Conservation (phyloP, 2,888 invertebrate genomes). For the Microdon myrmicae region DNA sequence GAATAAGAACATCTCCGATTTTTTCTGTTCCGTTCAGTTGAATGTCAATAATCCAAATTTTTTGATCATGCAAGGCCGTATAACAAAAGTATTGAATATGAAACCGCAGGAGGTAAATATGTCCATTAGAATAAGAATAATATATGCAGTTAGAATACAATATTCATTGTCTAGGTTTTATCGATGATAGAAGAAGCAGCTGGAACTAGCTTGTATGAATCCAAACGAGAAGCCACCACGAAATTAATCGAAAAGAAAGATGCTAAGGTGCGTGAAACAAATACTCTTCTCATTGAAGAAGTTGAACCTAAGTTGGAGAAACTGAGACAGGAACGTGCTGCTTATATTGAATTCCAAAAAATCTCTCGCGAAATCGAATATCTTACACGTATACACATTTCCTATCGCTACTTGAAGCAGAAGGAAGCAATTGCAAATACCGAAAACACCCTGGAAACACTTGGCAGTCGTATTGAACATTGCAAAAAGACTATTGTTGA, state of each 20-base stretch:
- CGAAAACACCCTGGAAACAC: conserved; percentile 69
- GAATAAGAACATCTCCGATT: conserved; percentile 89
- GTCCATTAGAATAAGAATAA: neutral
- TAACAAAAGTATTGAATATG: conserved; percentile 99
- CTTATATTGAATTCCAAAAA: conserved; percentile 89
- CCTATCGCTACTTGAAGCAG: conserved; percentile 67
- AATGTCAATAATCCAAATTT: conserved; percentile 99
- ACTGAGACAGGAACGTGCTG: conserved; percentile 83
- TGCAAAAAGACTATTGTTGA: conserved; percentile 70
- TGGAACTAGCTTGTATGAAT: conserved; percentile 96
- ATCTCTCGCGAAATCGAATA: conserved; percentile 86
- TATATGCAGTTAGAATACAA: neutral
- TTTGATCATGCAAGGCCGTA: conserved; percentile 98
- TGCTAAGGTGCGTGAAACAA: conserved; percentile 86
- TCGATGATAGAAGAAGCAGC: conserved; percentile 99
- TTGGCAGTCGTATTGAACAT: conserved; percentile 70
- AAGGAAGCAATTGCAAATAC: conserved; percentile 69
- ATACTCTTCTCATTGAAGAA: conserved; percentile 81
- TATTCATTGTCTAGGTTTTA: conserved; percentile 73
- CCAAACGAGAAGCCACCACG: conserved; percentile 86
- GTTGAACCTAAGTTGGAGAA: conserved; percentile 90
- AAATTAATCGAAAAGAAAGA: conserved; percentile 94
- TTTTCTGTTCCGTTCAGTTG: conserved; percentile 95
- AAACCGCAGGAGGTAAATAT: conserved; percentile 88
- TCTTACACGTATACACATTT: conserved; percentile 73